Conservation (phyloP, 2,888 invertebrate genomes). For the Kryphioiulus occultus region DNA sequence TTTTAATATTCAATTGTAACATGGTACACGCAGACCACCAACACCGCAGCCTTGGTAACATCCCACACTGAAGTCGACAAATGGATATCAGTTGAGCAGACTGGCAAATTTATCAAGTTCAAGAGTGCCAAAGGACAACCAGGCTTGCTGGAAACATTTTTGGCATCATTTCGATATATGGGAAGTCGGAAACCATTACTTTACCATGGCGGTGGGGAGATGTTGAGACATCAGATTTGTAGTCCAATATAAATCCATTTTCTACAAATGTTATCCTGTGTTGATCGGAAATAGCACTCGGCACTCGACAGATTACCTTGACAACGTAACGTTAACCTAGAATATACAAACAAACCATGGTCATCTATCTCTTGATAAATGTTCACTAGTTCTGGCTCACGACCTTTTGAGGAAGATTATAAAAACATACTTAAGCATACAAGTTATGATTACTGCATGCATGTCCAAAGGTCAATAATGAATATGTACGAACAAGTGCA, state of each 20-base stretch:
- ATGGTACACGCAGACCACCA: background rate
- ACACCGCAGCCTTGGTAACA: background rate
- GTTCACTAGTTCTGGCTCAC: too few relatives aligned
- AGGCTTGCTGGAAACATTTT: background rate
- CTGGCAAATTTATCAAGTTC: background rate
- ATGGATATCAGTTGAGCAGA: background rate
- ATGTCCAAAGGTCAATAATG: too few relatives aligned
- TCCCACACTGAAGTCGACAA: background rate
- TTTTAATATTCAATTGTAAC: background rate
- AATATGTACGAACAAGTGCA: too few relatives aligned
- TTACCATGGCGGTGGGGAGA: background rate
- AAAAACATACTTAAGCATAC: too few relatives aligned
- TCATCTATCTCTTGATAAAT: too few relatives aligned
- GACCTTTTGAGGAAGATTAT: too few relatives aligned
- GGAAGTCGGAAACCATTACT: background rate
- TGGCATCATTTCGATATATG: background rate
- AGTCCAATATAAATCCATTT: background rate
- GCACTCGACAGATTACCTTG: background rate
- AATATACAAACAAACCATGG: constrained; percentile 10
- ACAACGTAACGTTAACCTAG: constrained; percentile 39
- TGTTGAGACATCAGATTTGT: background rate
- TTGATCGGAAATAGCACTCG: background rate
- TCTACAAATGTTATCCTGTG: background rate
- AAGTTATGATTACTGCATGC: too few relatives aligned
- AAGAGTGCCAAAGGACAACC: background rate